A percentile compares a stretch with the other conserved stretches of the same genome.
These are phyloP conservation scores for Hemiscyllium ocellatum DNA, from an alignment of 2,113 vertebrate species.

Conservation along the genomic window DNA sequence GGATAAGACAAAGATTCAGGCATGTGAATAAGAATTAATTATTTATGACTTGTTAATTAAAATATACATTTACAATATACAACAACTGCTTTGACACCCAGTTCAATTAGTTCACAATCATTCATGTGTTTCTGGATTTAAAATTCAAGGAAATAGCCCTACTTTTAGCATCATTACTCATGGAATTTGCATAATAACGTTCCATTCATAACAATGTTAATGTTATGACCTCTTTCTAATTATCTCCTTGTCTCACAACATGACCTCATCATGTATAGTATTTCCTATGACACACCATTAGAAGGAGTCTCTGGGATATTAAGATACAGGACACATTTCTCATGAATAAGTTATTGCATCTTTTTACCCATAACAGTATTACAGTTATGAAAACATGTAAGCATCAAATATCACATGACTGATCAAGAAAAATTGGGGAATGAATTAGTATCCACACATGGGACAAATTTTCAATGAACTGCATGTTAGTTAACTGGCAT, in stretches of 20 bases:
- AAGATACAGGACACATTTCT: neutral
- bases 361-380: neutral
- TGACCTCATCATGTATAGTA: neutral
- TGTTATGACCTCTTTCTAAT: neutral
- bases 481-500: neutral
- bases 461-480: neutral
- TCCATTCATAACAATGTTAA: neutral
- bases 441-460: neutral
- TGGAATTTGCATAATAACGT: neutral
- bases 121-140: neutral
- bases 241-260: neutral
- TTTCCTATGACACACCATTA: neutral
- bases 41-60: neutral
- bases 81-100: neutral
- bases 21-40: neutral
- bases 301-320: neutral
- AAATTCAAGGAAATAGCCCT: neutral
- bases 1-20: neutral
- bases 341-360: conserved; percentile 9
- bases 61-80: neutral
- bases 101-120: neutral
- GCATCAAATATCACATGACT: neutral
- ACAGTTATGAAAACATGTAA: neutral
- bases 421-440: neutral
- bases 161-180: neutral